Evolutionary conservation across 2,113 vertebrate species (phyloP).

Genomic region (Ptychochromis oligacanthus): DNA sequence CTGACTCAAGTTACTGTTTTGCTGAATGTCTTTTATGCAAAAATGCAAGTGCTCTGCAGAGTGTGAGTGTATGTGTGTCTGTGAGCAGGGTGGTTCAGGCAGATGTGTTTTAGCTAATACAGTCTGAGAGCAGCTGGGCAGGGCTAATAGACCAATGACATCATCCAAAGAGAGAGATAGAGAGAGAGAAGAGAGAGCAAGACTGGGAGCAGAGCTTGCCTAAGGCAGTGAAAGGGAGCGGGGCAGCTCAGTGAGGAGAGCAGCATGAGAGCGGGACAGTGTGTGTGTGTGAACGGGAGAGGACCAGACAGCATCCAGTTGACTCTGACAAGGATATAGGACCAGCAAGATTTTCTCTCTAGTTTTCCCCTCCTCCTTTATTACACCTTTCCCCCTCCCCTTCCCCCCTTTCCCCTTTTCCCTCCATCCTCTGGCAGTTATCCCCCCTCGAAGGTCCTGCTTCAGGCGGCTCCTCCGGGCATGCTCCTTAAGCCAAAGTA

Average conservation of each 20-base stretch:
- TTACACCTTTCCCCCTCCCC: constrained; percentile 53
- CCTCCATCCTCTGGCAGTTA: constrained; percentile 55
- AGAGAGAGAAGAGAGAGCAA: constrained; percentile 57
- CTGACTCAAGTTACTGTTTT: neutral
- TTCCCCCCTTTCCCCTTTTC: constrained; percentile 21
- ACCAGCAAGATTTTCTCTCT: constrained; percentile 50
- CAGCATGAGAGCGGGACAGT: constrained; percentile 64
- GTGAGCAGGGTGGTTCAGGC: constrained; percentile 51
- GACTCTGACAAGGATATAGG: constrained; percentile 64
- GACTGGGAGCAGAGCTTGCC: constrained; percentile 57
- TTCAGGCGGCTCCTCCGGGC: constrained; percentile 80
- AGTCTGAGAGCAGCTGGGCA: constrained; percentile 77
- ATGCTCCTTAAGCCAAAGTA: constrained; percentile 91
- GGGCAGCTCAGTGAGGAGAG: constrained; percentile 67
- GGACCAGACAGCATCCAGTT: constrained; percentile 59
- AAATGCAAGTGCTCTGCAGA: neutral
- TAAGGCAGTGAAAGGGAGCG: constrained; percentile 59
- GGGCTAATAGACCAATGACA: constrained; percentile 85
- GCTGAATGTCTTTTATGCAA: neutral
- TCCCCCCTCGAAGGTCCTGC: constrained; percentile 61
- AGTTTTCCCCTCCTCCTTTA: constrained; percentile 48
- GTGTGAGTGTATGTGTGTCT: neutral
- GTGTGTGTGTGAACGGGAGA: constrained; percentile 52
- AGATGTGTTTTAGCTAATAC: constrained; percentile 81
- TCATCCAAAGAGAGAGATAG: constrained; percentile 77